Conservation (phyloP, 2,797 vertebrate genomes). For the Vultur gryphus region DNA sequence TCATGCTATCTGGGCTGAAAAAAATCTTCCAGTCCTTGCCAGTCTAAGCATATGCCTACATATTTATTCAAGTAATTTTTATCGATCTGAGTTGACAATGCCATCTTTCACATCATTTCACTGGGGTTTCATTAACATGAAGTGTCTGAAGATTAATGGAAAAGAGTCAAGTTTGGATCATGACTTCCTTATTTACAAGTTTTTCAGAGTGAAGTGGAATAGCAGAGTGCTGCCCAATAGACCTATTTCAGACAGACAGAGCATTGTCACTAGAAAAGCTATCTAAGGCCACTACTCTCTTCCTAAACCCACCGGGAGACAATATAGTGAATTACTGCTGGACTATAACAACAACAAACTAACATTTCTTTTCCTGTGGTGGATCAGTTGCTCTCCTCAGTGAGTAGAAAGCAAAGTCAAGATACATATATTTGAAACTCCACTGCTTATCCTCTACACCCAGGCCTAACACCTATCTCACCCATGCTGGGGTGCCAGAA, state of each 20-base stretch:
- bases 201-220: background rate
- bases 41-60: slow-evolving; percentile 14
- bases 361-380: background rate
- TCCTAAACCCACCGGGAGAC: background rate
- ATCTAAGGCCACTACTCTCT: background rate
- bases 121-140: background rate
- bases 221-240: background rate
- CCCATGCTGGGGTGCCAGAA: background rate
- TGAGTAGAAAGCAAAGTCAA: background rate
- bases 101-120: background rate
- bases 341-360: background rate
- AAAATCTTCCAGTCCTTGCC: background rate
- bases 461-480: background rate
- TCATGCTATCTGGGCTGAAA: background rate
- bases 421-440: background rate
- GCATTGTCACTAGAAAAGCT: background rate
- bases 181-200: background rate
- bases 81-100: background rate
- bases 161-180: background rate
- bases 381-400: background rate
- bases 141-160: background rate
- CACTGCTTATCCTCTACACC: background rate
- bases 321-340: background rate
- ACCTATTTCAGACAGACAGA: background rate
- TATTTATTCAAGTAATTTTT: slow-evolving; percentile 3